Evolutionary conservation across 1,140 invertebrate species (phyloP), one percentile per base, ranked within the genome.

Genomic region (Gryon sp.): DNA sequence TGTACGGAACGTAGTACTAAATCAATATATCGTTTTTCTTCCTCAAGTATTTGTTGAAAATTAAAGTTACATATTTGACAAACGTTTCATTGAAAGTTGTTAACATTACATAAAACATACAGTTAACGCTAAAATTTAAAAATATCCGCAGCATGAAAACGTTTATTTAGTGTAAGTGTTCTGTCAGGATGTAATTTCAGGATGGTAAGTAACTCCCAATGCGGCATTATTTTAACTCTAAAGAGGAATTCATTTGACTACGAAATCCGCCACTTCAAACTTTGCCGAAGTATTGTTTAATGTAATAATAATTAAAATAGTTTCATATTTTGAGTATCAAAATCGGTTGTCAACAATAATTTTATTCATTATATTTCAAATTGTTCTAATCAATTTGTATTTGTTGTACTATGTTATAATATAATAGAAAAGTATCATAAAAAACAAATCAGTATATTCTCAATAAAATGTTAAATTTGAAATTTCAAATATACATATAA

Each of bases 221-320:
- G 65, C 65, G 65, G 53, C 53, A 52, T 69, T 69, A 69, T 69
- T 69, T 60, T 69, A 69, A 59, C 43, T 59, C 53, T 59, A 69
- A 69, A 69, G 65, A 52, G 48, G 20, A 59, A 69, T 69, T 69
- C 52, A 69, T 69, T 57, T 59, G 43, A 69, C 65, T 59, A 32
- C 32, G 50, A 55, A 66, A 66, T 66, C 62, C 40, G 18, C 43
- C 2, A 40, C 52, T 41, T 48, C 43, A 69, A 69, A 69, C 24
- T 57, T 8, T 4, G 24, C 40, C 2, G 2, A 50, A 66, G 55
- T 55, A 66, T 66, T 38, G 46, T 66, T 30, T 55, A 55, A 66
- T 66, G 50, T 32, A 55, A 66, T 66, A 66, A 66, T 38, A 66
- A 66, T 65, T 65, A 65, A 52, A 34, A 52, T 28, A 24, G 20